Percentiles rank a stretch among this genome's conserved stretches.
These are phyloP conservation scores for Gasterosteus aculeatus DNA, from an alignment of 2,113 vertebrate genomes.

Conservation along the genomic window DNA sequence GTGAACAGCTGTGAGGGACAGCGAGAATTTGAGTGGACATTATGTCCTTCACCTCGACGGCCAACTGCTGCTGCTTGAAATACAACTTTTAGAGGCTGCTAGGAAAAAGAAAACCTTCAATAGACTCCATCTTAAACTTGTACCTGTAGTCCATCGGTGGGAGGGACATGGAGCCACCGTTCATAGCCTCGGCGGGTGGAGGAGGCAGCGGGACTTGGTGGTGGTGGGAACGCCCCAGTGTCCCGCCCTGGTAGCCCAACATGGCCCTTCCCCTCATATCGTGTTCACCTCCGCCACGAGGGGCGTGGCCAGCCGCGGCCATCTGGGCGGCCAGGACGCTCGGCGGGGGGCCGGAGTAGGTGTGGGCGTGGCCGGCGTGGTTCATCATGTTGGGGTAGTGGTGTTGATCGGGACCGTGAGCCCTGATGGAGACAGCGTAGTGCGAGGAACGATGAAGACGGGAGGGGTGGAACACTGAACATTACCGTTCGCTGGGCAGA, in stretches of 20 bases:
- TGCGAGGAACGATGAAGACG: neutral
- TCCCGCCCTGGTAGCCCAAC: slow-evolving; percentile 86
- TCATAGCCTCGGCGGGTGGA: slow-evolving; percentile 85
- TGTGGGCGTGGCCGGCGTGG: slow-evolving; percentile 87
- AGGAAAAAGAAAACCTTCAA: neutral
- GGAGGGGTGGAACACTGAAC: neutral
- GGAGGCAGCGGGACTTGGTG: slow-evolving; percentile 92
- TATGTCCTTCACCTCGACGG: neutral
- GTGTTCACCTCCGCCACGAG: slow-evolving; percentile 84
- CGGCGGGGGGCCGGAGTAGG: slow-evolving; percentile 83
- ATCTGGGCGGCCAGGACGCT: slow-evolving; percentile 83
- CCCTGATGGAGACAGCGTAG: slow-evolving; percentile 77
- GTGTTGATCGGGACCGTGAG: slow-evolving; percentile 87
- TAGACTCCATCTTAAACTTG: neutral
- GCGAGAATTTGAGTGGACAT: neutral
- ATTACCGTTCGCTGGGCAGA: neutral
- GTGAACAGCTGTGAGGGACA: neutral
- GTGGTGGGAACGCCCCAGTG: slow-evolving; percentile 88
- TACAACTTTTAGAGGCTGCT: neutral
- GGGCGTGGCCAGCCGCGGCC: slow-evolving; percentile 67
- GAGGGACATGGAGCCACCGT: slow-evolving; percentile 83
- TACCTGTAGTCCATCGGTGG: slow-evolving; percentile 90
- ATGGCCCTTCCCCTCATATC: slow-evolving; percentile 87
- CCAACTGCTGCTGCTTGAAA: neutral
- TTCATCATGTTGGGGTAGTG: slow-evolving; percentile 93